phyloP scores from a whole-genome alignment of 2,888 invertebrate species.

The Chrysina gloriosa region DNA sequence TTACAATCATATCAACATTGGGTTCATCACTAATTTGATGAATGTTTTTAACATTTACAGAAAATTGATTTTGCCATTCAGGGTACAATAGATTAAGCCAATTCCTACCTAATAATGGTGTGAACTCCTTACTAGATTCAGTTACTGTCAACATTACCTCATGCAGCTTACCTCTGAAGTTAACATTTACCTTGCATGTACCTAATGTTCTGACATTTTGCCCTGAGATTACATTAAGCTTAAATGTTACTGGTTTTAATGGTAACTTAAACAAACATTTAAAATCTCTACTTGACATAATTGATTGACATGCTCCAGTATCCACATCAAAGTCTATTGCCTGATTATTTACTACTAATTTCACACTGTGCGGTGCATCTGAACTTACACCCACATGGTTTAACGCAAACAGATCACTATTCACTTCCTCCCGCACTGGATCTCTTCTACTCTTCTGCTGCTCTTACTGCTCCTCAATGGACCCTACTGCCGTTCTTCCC shows the following conservation, averaged over 20 bases:
- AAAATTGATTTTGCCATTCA: slow-evolving; percentile 34
- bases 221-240: slow-evolving; percentile 40
- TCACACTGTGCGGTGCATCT: neutral
- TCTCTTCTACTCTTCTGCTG: neutral
- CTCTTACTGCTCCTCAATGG: neutral
- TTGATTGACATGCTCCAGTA: slow-evolving; percentile 39
- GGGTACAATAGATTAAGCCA: slow-evolving; percentile 42
- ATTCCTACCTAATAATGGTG: slow-evolving; percentile 44
- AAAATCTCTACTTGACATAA: slow-evolving; percentile 26
- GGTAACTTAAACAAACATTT: slow-evolving; percentile 7
- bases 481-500: too few relatives aligned
- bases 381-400: neutral
- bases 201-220: slow-evolving; percentile 38
- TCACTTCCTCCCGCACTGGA: neutral
- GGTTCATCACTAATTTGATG: too few relatives aligned
- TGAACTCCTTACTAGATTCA: slow-evolving; percentile 32
- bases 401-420: slow-evolving; percentile 9
- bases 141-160: slow-evolving; percentile 31
- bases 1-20: too few relatives aligned
- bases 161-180: slow-evolving; percentile 21
- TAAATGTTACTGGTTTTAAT: slow-evolving; percentile 29
- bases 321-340: slow-evolving; percentile 7
- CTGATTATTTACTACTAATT: slow-evolving; percentile 17
- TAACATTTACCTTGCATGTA: slow-evolving; percentile 28
- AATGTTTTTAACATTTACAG: too few relatives aligned